phyloP scores from a whole-genome alignment of 1,140 invertebrate genomes.

The Drosophila albomicans region DNA sequence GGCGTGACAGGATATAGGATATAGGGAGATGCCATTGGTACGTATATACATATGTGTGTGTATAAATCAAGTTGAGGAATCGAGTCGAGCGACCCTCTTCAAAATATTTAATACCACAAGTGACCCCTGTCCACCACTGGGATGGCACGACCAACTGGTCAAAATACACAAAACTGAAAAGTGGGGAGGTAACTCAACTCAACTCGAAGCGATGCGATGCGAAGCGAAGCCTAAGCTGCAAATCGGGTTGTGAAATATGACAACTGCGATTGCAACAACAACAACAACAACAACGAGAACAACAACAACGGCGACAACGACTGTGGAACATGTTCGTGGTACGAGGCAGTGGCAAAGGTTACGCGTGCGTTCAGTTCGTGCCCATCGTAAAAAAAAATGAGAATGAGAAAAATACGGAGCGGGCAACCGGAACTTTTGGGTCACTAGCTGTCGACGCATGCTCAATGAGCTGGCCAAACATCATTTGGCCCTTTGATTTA shows the following conservation, averaged over 20 bases:
- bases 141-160: slow-evolving; percentile 46
- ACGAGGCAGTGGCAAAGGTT: slow-evolving; percentile 66
- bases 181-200: slow-evolving; percentile 28
- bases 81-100: slow-evolving; percentile 74
- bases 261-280: slow-evolving; percentile 35
- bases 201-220: not conserved
- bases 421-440: slow-evolving; percentile 33
- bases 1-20: slow-evolving; percentile 57
- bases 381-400: slow-evolving; percentile 29
- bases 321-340: slow-evolving; percentile 1
- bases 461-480: slow-evolving; percentile 30
- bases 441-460: slow-evolving; percentile 67
- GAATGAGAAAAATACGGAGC: too few species aligned
- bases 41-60: too few species aligned
- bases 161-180: slow-evolving; percentile 47
- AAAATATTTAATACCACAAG: slow-evolving; percentile 81
- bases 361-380: slow-evolving; percentile 75
- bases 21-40: too few species aligned
- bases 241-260: slow-evolving; percentile 46
- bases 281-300: slow-evolving; percentile 3
- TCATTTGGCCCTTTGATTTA: slow-evolving; percentile 60
- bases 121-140: slow-evolving; percentile 70
- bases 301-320: not conserved
- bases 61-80: slow-evolving; percentile 71
- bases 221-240: slow-evolving; percentile 28